A percentile compares a stretch with the other conserved stretches of the same genome.
Evolutionary conservation across 2,888 invertebrate species (phyloP).

Genomic region (Heliconius erato): DNA sequence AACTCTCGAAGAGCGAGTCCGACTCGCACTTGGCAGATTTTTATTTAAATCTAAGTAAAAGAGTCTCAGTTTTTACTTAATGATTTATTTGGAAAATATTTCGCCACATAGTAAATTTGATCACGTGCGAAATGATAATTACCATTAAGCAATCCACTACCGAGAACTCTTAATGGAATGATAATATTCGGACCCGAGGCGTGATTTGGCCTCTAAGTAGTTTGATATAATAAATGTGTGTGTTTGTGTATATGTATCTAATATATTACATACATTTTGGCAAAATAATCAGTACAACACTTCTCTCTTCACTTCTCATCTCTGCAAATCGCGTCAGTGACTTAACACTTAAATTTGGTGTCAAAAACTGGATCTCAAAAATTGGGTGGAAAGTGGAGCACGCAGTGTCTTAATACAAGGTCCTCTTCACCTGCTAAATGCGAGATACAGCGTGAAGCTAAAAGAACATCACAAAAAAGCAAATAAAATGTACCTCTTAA

Average conservation of each 20-base stretch:
- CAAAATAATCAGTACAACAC: neutral
- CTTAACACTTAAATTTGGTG: too few relatives aligned
- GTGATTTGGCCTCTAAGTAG: conserved; percentile 67
- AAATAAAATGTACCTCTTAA: neutral
- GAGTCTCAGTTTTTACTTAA: neutral
- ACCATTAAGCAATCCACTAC: conserved; percentile 63
- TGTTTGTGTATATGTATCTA: neutral
- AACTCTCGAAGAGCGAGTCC: too few relatives aligned
- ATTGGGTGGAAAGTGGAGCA: too few relatives aligned
- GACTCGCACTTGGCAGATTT: neutral
- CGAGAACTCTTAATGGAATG: conserved; percentile 70
- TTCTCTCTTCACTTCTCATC: too few relatives aligned
- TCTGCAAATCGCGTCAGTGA: too few relatives aligned
- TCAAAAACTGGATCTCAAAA: too few relatives aligned
- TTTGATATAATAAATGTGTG: neutral
- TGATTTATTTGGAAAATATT: conserved; percentile 22
- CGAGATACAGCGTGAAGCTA: too few relatives aligned
- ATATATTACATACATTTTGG: neutral
- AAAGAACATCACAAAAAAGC: too few relatives aligned
- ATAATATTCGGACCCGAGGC: conserved; percentile 66
- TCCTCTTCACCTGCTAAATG: too few relatives aligned
- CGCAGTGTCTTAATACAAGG: neutral
- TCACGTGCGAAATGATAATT: conserved; percentile 57
- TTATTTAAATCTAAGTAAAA: neutral
- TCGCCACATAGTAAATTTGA: conserved; percentile 22